These are phyloP conservation scores for Nasonia longicornis DNA, from an alignment of 1,140 invertebrate species.

Conservation along the genomic window DNA sequence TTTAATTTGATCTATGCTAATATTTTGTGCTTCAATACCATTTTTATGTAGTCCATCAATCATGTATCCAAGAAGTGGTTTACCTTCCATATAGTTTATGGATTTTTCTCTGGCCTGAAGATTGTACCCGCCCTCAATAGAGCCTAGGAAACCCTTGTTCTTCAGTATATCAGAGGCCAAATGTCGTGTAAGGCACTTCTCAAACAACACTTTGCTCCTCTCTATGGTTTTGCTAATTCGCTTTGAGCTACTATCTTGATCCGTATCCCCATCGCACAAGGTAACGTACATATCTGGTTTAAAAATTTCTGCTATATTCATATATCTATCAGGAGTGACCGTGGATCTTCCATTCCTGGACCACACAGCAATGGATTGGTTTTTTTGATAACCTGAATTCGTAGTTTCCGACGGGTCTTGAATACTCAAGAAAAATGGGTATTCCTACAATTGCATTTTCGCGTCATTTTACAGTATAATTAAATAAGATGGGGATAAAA, in stretches of 20 bases:
- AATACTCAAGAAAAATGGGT: conserved; percentile 73
- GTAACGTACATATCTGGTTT: conserved; percentile 84
- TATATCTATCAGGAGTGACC: conserved; percentile 76
- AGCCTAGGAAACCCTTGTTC: conserved; percentile 73
- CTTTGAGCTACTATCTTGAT: conserved; percentile 76
- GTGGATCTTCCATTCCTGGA: conserved; percentile 78
- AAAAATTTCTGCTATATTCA: conserved; percentile 81
- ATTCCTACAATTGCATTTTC: conserved; percentile 66
- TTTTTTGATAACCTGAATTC: conserved; percentile 76
- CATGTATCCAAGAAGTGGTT: conserved; percentile 76
- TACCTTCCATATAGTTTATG: conserved; percentile 73
- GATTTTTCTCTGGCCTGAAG: conserved; percentile 71
- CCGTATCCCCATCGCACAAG: conserved; percentile 85
- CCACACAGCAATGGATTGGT: conserved; percentile 78
- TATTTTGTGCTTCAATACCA: conserved; percentile 72
- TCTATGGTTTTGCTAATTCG: conserved; percentile 76
- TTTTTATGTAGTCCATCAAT: conserved; percentile 85
- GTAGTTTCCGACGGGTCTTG: conserved; percentile 76
- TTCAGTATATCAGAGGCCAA: conserved; percentile 69
- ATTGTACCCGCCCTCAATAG: conserved; percentile 81
- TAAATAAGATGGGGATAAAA: background rate
- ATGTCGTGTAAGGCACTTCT: conserved; percentile 73
- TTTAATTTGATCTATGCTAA: conserved; percentile 72
- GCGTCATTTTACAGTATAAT: conserved; percentile 38
- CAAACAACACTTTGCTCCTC: conserved; percentile 72